Base-by-base conservation (phyloP, 35 echinoderm and acorn worm genomes). In the Holothuria glaberrima region DNA sequence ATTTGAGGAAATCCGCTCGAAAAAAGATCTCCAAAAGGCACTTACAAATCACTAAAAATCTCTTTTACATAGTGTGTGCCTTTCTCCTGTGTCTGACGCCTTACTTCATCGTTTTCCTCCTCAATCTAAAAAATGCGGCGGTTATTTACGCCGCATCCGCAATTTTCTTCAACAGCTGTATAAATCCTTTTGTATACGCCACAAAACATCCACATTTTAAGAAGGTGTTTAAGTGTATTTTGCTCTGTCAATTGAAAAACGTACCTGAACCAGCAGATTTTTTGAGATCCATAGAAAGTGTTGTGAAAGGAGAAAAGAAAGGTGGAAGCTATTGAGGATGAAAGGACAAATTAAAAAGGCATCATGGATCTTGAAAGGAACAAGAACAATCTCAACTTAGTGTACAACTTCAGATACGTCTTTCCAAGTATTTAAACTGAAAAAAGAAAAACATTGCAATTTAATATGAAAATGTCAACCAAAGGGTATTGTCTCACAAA, bases 191-290 rank as follows among this genome's bases (percentile, higher is more conserved):
- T 33, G 64, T 90, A 30, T 90, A 90, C 48, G 89, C 89, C 21
- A 90, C 89, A 2, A 90, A 90, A 82, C 89, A 90, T 32, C 89
- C 89, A 3, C 77, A 74, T 58, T 90, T 90, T 24, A 90, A 90
- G 77, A 90, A 64, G 26, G 89, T 90, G 1, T 90, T 90, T 24
- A 90, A 90, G 34, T 68, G 75, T 34, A 82, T 90, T 45, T 80
- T 90, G 56, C 21, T 12, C 9, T 90, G 89, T 79, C 46, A 70
- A 20, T 56, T 72, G 35, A 82, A 80, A 70, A 34, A 68, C 18
- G 57, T 90, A 12, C 89, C 89, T 6, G 89, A 90, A 54, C 66
- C 58, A 12, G 89, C 89, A 1, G 57, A 67, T 26, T 90, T 90
- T 34, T 36, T 90, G 6, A 64, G 41, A 30, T 67, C 85, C 9